Evolutionary conservation across 2,797 vertebrate genomes (phyloP).

Genomic region (Bucorvus abyssinicus): DNA sequence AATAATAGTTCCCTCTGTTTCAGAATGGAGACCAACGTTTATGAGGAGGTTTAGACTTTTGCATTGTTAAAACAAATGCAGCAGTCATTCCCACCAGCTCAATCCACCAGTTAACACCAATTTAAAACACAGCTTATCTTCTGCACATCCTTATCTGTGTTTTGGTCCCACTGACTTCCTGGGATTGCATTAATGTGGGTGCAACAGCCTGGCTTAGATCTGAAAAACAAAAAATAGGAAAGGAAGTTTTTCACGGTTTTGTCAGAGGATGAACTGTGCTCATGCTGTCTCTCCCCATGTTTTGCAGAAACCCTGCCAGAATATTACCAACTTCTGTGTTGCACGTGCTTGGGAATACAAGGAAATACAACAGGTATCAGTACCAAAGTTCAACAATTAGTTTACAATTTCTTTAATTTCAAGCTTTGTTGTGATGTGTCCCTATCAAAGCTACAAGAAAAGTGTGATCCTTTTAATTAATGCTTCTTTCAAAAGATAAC

Average conservation of each 20-base stretch:
- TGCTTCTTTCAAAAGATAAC: background rate
- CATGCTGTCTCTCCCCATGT: accelerated
- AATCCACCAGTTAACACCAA: background rate
- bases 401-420: background rate
- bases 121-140: background rate
- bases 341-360: background rate
- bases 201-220: background rate
- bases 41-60: background rate
- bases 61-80: background rate
- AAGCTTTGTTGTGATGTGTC: background rate
- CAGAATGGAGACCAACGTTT: background rate
- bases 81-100: background rate
- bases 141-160: background rate
- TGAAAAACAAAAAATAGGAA: background rate
- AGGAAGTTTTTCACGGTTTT: background rate
- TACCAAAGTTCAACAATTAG: background rate
- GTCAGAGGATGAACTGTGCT: background rate
- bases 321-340: background rate
- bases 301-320: background rate
- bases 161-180: background rate
- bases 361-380: background rate
- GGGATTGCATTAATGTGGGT: background rate
- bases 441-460: background rate
- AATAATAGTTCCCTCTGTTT: background rate
- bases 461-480: background rate